Evolutionary conservation across 2,888 invertebrate species (phyloP), one percentile per base, ranked within the genome.

Genomic region (Caenorhabditis virilis): DNA sequence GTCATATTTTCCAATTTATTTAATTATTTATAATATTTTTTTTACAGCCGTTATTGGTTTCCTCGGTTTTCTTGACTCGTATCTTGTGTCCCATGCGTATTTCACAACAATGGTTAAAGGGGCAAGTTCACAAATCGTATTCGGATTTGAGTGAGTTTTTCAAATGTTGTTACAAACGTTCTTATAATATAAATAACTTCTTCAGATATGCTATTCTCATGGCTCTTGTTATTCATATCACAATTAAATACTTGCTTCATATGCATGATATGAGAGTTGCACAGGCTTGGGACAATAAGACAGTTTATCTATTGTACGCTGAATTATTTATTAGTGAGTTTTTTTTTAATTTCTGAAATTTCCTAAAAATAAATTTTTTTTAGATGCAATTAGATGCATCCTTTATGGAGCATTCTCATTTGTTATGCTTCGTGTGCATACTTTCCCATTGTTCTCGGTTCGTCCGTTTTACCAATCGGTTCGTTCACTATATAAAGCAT

Each of bases 391-490:
- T 51, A 88, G 89, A 84, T 89, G 94, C 39, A 82, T 89, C 39
- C 87, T 98, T 41, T 98, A 97, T 84, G 88, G 93, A 50, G 88
- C 91, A 35, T 98, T 98, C 84, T 92, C 95, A 66, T 89, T 90
- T 15, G 91, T 97, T 60, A 97, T 98, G 97, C 91, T 97, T 35
- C 89, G 91, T 83, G 91, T 97, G 62, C 97, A 95, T 85, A 95
- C 97, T 0, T 87, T 99, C 83, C 98, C 98, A 26, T 87, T 99
- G 79, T 99, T 99, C 86, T 95, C 95, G 35, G 92, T 99, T 85
- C 88, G 98, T 72, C 98, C 98, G 3, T 95, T 98, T 93, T 99
- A 99, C 86, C 91, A 95, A 83, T 93, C 97, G n/a, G 90, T 97
- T 87, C 89, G 91, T 35, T 57, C 69, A 22, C 70, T 98, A 86